A percentile compares a stretch with the other conserved stretches of the same genome.
These are phyloP conservation scores for Syritta pipiens DNA, from an alignment of 2,888 invertebrate genomes.

Conservation along the genomic window DNA sequence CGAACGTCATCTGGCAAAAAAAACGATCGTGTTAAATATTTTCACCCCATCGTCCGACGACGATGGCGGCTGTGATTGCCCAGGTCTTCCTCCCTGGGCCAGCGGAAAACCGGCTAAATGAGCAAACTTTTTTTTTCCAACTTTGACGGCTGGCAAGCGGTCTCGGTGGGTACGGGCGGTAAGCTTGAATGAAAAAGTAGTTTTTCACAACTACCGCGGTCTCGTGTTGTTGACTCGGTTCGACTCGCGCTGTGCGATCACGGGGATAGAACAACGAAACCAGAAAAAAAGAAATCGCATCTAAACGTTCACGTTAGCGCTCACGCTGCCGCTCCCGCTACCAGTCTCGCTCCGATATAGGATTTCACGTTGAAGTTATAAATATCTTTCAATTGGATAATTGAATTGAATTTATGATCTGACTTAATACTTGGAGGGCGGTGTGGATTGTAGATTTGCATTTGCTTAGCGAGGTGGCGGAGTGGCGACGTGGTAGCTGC, in stretches of 20 bases:
- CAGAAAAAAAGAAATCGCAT: too few relatives aligned
- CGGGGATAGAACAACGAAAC: too few relatives aligned
- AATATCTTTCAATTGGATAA: slow-evolving; percentile 58
- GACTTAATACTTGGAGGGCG: slow-evolving; percentile 28
- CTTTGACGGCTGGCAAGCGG: not conserved
- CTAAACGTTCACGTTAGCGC: too few relatives aligned
- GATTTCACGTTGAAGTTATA: slow-evolving; percentile 32
- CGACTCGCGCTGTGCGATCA: slow-evolving; percentile 14
- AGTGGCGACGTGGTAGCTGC: not conserved
- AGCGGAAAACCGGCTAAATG: not conserved
- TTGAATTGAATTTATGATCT: slow-evolving; percentile 53
- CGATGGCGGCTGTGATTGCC: not conserved
- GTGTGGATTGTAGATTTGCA: slow-evolving; percentile 32
- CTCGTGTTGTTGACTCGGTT: too few relatives aligned
- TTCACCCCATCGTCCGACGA: not conserved
- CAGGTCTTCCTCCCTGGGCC: not conserved
- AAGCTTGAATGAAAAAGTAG: not conserved
- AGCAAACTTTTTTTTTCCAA: too few relatives aligned
- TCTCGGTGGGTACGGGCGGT: not conserved
- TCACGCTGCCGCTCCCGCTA: too few relatives aligned
- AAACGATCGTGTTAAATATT: slow-evolving; percentile 9
- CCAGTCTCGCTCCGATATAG: not conserved
- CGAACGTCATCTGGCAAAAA: slow-evolving; percentile 41
- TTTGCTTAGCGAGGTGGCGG: slow-evolving; percentile 1
- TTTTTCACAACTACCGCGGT: too few relatives aligned